These are phyloP conservation scores for Tetropium fuscum DNA, from an alignment of 2,888 invertebrate genomes.

Conservation along the genomic window DNA sequence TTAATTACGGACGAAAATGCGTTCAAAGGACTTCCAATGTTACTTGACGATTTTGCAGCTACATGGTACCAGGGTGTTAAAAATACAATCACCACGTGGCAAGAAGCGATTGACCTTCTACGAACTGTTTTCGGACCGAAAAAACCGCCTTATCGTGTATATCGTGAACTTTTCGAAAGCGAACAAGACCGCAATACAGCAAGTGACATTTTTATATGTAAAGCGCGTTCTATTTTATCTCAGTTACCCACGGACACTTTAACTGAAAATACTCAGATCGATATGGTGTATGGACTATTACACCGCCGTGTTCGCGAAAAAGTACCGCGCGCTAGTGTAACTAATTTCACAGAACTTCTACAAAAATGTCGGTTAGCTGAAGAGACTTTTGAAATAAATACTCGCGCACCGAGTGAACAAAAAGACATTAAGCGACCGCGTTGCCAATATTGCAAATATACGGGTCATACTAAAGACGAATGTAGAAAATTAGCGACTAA, in stretches of 20 bases:
- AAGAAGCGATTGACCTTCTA: conserved; percentile 14
- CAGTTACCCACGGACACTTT: not conserved
- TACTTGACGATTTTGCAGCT: conserved; percentile 27
- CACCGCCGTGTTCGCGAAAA: not conserved
- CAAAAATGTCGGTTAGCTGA: not conserved
- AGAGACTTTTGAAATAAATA: not conserved
- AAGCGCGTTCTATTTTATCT: conserved; percentile 1
- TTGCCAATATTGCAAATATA: not conserved
- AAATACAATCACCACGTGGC: conserved; percentile 17
- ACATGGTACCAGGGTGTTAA: conserved; percentile 35
- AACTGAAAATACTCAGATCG: not conserved
- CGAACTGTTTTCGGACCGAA: conserved; percentile 26
- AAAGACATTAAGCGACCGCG: not conserved
- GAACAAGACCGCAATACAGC: conserved; percentile 14
- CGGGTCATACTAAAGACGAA: not conserved
- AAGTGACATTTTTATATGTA: conserved; percentile 22
- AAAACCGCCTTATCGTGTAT: conserved; percentile 22
- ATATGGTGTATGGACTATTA: not conserved
- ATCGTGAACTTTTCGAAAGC: conserved; percentile 12
- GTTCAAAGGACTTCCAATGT: conserved; percentile 31
- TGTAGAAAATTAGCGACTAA: not conserved
- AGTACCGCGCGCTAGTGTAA: not conserved
- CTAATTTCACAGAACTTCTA: not conserved
- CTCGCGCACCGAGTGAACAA: not conserved
- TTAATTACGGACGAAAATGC: conserved; percentile 32